Evolutionary conservation across 2,113 vertebrate species (phyloP).

Genomic region (Siniperca chuatsi): DNA sequence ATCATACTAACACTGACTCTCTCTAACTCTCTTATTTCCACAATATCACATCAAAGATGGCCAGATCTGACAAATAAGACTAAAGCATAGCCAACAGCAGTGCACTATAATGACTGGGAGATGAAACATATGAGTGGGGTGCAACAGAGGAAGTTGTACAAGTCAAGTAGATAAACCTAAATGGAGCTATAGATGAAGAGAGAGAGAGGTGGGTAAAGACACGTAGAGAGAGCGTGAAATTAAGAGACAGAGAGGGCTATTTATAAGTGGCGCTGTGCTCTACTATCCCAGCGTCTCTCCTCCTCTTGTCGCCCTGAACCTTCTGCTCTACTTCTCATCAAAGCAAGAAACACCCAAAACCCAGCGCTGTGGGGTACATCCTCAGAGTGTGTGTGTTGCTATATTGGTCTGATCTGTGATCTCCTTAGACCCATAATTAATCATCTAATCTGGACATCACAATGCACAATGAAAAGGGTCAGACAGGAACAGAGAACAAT

Average conservation of each 20-base stretch:
- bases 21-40: not conserved
- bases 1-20: not conserved
- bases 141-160: not conserved
- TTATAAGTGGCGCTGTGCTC: constrained; percentile 77
- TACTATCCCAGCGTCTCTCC: constrained; percentile 69
- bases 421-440: constrained; percentile 55
- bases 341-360: constrained; percentile 68
- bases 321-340: constrained; percentile 79
- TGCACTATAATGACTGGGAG: not conserved
- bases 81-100: not conserved
- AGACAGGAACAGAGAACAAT: not conserved
- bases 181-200: constrained; percentile 33
- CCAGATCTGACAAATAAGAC: not conserved
- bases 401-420: constrained; percentile 38
- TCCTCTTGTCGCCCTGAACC: constrained; percentile 66
- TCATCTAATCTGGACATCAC: constrained; percentile 55
- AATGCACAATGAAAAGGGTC: constrained; percentile 44
- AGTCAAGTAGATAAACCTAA: constrained; percentile 19
- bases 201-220: constrained; percentile 35
- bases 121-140: constrained; percentile 2
- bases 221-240: constrained; percentile 26
- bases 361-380: constrained; percentile 31
- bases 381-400: constrained; percentile 38
- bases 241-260: constrained; percentile 67
- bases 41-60: not conserved